A percentile compares a stretch with the other conserved stretches of the same genome.
These are phyloP conservation scores for Borostomias antarcticus DNA, from an alignment of 2,797 vertebrate genomes.

Conservation along the genomic window DNA sequence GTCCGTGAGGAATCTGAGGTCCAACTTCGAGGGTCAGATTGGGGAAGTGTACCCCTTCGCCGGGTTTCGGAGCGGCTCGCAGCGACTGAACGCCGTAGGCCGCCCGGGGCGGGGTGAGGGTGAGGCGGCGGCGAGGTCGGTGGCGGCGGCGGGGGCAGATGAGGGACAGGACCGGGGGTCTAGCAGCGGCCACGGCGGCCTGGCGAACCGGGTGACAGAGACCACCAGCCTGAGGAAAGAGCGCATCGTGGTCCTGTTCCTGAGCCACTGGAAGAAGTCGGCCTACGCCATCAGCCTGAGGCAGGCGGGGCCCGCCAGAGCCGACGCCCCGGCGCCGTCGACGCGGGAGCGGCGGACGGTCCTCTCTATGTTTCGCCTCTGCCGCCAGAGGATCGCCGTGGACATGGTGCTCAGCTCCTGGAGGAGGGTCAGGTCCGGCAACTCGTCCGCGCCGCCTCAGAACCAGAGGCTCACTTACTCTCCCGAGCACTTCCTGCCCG, in stretches of 20 bases:
- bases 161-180: constrained; percentile 51
- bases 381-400: constrained; percentile 78
- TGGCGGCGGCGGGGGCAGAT: constrained; percentile 12
- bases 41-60: constrained; percentile 71
- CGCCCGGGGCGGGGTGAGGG: constrained; percentile 15
- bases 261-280: constrained; percentile 93
- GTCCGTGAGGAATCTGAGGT: constrained; percentile 82
- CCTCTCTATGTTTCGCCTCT: constrained; percentile 74
- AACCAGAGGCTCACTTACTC: constrained; percentile 70
- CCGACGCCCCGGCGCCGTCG: background rate
- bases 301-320: constrained; percentile 33
- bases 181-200: constrained; percentile 33
- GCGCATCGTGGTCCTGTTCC: constrained; percentile 88
- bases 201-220: constrained; percentile 59
- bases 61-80: constrained; percentile 55
- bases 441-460: constrained; percentile 54
- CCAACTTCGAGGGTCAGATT: constrained; percentile 84
- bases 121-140: background rate
- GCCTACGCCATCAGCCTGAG: constrained; percentile 78
- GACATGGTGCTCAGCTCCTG: constrained; percentile 83
- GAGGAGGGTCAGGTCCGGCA: constrained; percentile 73
- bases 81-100: background rate
- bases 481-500: constrained; percentile 89
- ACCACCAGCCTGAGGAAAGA: constrained; percentile 86
- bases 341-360: constrained; percentile 34